Evolutionary conservation across 1,140 invertebrate genomes (phyloP), one percentile per base, ranked within the genome.

Genomic region (Cydia amplana): DNA sequence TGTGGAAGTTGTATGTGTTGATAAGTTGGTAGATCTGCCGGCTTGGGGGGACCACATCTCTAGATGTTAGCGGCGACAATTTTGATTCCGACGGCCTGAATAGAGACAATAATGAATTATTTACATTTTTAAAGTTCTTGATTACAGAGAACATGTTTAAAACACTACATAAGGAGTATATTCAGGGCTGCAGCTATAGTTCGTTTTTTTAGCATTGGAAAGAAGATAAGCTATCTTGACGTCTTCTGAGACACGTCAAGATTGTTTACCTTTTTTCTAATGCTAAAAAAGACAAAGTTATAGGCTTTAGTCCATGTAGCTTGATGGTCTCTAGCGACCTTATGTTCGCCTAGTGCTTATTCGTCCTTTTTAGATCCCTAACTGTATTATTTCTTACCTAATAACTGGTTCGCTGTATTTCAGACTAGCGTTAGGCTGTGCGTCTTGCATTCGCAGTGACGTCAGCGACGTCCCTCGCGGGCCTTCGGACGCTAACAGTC

Each of bases 331-430:
- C 92, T 18, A 96, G 94, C 63, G 97, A 95, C 3, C 97, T 97
- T 18, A 97, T 93, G 93, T 96, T 97, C 1, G 98, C 97, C 98
- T 98, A 99, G 94, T 97, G 99, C 93, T 99, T 98, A 32, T 6
- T 32, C 32, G 5, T 32, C 32, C 32, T 32, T 32, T 6, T 32
- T 32, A 32, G 4, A 32, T 32, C 32, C 32, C 32, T 32, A 5
- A 6, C 32, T 32, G 32, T 32, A 32, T 32, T 6, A 32, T 32
- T 16, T 78, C 82, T 78, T 87, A 96, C 96, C 96, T 96, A 49
- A 98, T 90, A 25, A 98, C 95, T 78, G 97, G 95, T 65, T 97
- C 96, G 65, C 95, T 94, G 77, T 95, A 95, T 90, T 98, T 98
- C 0, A 99, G 91, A 74, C 94, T 94, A 51, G 98, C 93, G 40